Conservation (phyloP, 2,888 invertebrate species). For the Campopleginae sp. region DNA sequence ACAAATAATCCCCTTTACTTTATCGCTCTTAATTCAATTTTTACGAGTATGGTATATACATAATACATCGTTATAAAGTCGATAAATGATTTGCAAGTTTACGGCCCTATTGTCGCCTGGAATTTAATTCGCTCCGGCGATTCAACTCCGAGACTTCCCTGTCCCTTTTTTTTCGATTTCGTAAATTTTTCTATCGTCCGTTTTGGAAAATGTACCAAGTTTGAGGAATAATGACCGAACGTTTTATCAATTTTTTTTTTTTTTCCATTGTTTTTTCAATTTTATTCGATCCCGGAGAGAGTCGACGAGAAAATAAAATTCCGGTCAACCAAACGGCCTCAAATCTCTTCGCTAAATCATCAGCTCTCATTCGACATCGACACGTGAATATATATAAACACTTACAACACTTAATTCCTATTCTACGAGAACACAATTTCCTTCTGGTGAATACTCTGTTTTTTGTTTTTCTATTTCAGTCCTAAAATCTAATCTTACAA, state of each 20-base stretch:
- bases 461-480: constrained; percentile 53
- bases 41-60: constrained; percentile 18
- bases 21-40: not conserved
- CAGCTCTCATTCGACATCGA: constrained; percentile 7
- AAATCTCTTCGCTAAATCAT: not conserved
- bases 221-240: too few species aligned
- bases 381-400: constrained; percentile 63
- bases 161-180: too few species aligned
- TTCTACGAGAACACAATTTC: constrained; percentile 81
- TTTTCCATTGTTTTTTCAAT: too few species aligned
- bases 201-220: too few species aligned
- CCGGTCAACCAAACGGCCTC: too few species aligned
- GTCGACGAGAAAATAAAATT: too few species aligned
- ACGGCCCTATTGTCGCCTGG: too few species aligned
- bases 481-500: constrained; percentile 70
- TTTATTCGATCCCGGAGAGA: too few species aligned
- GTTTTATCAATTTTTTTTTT: too few species aligned
- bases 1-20: not conserved
- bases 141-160: too few species aligned
- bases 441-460: constrained; percentile 81
- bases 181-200: too few species aligned
- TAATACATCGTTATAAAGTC: not conserved
- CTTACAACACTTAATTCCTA: constrained; percentile 75
- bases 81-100: not conserved
- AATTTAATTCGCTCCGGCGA: too few species aligned